phyloP scores from a whole-genome alignment of 2,797 vertebrate species.

The Cichlasoma orientale region DNA sequence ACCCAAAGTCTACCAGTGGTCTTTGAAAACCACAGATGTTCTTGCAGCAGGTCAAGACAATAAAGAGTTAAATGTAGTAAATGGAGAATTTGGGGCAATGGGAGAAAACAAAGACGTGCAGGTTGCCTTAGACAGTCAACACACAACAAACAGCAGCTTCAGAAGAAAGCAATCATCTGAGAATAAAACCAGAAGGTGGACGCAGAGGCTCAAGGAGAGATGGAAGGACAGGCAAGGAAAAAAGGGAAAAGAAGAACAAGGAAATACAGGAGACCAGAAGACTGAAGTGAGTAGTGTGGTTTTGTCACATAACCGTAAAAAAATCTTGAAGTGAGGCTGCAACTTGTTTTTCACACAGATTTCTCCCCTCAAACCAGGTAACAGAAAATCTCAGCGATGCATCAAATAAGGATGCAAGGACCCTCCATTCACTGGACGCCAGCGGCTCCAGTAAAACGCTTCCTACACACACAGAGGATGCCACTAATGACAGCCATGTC shows the following conservation, averaged over 20 bases:
- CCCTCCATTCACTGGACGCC: slow-evolving; percentile 7
- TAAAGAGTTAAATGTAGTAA: slow-evolving; percentile 17
- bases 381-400: slow-evolving; percentile 12
- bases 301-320: background rate
- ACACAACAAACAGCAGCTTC: background rate
- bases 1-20: slow-evolving; percentile 49
- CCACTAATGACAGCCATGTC: background rate
- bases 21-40: slow-evolving; percentile 16
- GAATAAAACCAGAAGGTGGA: slow-evolving; percentile 68
- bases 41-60: slow-evolving; percentile 9
- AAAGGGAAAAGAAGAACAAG: slow-evolving; percentile 36
- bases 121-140: slow-evolving; percentile 12
- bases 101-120: slow-evolving; percentile 29
- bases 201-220: slow-evolving; percentile 75
- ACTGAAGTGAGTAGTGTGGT: slow-evolving; percentile 46
- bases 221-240: slow-evolving; percentile 65
- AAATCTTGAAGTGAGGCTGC: background rate
- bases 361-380: slow-evolving; percentile 38
- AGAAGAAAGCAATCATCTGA: slow-evolving; percentile 52
- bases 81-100: slow-evolving; percentile 31
- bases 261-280: slow-evolving; percentile 5
- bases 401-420: slow-evolving; percentile 16
- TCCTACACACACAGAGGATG: slow-evolving; percentile 21
- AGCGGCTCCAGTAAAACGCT: slow-evolving; percentile 9
- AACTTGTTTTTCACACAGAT: slow-evolving; percentile 23